phyloP scores from a whole-genome alignment of 23 tunicate genomes.

The Halocynthia aurantium region DNA sequence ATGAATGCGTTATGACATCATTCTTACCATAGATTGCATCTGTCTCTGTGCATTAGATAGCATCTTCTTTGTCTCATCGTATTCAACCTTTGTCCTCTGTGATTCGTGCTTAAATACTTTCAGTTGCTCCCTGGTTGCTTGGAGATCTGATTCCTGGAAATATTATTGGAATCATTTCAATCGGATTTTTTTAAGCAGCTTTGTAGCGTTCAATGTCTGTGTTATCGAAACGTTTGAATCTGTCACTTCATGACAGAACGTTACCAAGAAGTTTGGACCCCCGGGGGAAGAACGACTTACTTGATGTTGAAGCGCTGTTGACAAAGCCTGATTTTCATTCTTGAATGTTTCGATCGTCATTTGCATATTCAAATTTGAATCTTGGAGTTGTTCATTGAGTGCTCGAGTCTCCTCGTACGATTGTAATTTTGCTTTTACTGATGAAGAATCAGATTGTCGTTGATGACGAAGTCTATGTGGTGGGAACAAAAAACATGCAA shows the following conservation, averaged over 20 bases:
- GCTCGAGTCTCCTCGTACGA: constrained; percentile 43
- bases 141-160: constrained; percentile 9
- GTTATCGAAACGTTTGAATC: no score
- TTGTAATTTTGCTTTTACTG: constrained; percentile 23
- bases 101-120: constrained; percentile 27
- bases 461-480: constrained; percentile 44
- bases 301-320: constrained; percentile 43
- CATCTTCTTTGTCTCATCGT: constrained; percentile 23
- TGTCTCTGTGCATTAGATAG: constrained; percentile 2
- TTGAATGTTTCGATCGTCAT: constrained; percentile 33
- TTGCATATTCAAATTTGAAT: constrained; percentile 65
- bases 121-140: constrained; percentile 17
- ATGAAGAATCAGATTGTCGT: constrained; percentile 21
- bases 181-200: no score
- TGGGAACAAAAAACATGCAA: no score
- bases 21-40: constrained; percentile 9
- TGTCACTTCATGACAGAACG: no score
- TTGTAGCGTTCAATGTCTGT: no score
- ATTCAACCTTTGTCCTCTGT: not conserved
- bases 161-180: no score
- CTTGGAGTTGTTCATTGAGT: constrained; percentile 38
- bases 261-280: not conserved
- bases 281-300: constrained; percentile 7
- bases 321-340: constrained; percentile 53
- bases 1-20: not conserved